Evolutionary conservation across 1,140 invertebrate genomes (phyloP), one percentile per base, ranked within the genome.

Genomic region (Pseudachorutes palmiensis): DNA sequence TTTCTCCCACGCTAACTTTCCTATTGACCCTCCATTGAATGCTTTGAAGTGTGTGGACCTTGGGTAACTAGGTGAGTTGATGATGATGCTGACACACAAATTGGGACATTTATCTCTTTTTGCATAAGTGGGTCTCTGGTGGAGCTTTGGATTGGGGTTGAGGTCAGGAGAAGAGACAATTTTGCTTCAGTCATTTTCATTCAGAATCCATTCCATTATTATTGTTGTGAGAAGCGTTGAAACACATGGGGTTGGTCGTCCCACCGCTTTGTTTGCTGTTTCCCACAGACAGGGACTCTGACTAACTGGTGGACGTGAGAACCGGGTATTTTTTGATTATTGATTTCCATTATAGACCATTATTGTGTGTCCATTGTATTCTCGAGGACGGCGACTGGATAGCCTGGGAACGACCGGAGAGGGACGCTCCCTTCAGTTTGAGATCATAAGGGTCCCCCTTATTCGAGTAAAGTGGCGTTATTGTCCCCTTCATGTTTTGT

Each of bases 301-400:
- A n/a, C n/a, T n/a, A n/a, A 26, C 51, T 55, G 51, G 24, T 55
- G 51, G 51, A 55, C 51, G 51, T 55, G 51, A 55, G 51, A 55
- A 55, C 51, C 12, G 24, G 24, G 51, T 55, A 14, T 55, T 45
- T 45, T 45, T 24, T 55, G 51, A 55, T 55, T 55, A 55, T 55
- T 55, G 51, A 55, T 55, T 55, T 55, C 51, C 51, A 55, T 55
- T 55, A 55, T 55, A 14, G 51, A n/a, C n/a, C n/a, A n/a, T n/a
- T 41, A 41, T 41, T 41, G 36, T 41, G 36, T 41, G 5, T 41
- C 5, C 19, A 19, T 41, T n/a, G n/a, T n/a, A n/a, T n/a, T n/a
- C n/a, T n/a, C n/a, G n/a, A n/a, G n/a, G n/a, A n/a, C n/a, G n/a
- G n/a, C n/a, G n/a, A n/a, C n/a, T n/a, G n/a, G n/a, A n/a, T n/a